These are phyloP conservation scores for Noctua janthe DNA, from an alignment of 2,888 invertebrate species.

Conservation along the genomic window DNA sequence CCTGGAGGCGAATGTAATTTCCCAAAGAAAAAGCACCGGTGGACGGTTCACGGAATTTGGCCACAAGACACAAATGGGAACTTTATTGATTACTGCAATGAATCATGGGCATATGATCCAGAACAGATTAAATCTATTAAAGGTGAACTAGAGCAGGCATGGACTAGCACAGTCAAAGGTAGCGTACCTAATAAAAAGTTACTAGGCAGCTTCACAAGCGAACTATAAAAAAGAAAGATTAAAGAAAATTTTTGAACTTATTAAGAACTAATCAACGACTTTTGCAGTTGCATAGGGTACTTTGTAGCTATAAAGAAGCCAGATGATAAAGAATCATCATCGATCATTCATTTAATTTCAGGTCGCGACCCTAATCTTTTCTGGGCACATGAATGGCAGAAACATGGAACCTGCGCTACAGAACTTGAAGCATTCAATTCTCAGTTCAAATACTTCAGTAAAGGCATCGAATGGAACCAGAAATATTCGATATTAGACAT, in stretches of 20 bases:
- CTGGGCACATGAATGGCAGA: slow-evolving; percentile 16
- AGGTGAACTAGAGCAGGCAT: not conserved
- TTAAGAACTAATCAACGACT: too few species aligned
- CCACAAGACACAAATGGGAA: not conserved
- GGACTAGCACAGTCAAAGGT: not conserved
- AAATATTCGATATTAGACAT: slow-evolving; percentile 4
- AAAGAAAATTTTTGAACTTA: too few species aligned
- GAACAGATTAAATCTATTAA: slow-evolving; percentile 7
- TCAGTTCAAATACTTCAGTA: slow-evolving; percentile 15
- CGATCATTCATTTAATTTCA: not conserved
- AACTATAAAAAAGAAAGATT: too few species aligned
- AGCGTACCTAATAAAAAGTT: not conserved
- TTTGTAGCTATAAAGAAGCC: not conserved
- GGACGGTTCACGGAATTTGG: slow-evolving; percentile 41
- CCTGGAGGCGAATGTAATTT: not conserved
- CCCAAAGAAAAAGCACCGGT: slow-evolving; percentile 3
- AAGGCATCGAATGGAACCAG: slow-evolving; percentile 15
- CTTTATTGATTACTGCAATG: not conserved
- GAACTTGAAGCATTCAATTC: not conserved
- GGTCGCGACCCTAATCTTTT: not conserved
- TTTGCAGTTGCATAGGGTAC: too few species aligned
- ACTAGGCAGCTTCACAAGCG: not conserved
- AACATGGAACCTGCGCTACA: slow-evolving; percentile 10
- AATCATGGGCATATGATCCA: slow-evolving; percentile 14
- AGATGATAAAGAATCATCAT: not conserved